These are phyloP conservation scores for Ovibos moschatus DNA, from an alignment of 2,113 vertebrate species.

Conservation along the genomic window DNA sequence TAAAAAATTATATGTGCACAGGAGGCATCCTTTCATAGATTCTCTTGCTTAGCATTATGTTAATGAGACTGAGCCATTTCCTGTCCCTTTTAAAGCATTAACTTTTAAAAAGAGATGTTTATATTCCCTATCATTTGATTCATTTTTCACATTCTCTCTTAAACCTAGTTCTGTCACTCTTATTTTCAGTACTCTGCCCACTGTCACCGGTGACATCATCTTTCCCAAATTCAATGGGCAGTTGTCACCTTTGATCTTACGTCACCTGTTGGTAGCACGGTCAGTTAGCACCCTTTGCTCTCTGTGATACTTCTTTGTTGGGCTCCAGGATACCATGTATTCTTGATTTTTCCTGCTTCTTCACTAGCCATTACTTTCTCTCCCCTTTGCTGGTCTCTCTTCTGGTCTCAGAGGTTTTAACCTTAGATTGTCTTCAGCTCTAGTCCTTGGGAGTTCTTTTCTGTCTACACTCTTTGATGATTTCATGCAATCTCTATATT, in stretches of 20 bases:
- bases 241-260: not conserved
- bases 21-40: not conserved
- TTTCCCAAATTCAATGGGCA: not conserved
- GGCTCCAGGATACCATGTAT: not conserved
- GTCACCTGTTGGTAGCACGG: not conserved
- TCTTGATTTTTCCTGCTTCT: not conserved
- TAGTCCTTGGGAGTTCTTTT: not conserved
- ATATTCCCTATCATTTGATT: not conserved
- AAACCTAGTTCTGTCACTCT: not conserved
- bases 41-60: not conserved
- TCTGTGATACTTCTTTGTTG: not conserved
- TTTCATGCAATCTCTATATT: not conserved
- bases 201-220: not conserved
- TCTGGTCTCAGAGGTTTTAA: not conserved
- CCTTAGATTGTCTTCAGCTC: not conserved
- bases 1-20: not conserved
- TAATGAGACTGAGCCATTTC: constrained; percentile 6
- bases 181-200: not conserved
- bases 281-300: not conserved
- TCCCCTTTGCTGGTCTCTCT: not conserved
- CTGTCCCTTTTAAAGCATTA: not conserved
- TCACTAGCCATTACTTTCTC: not conserved
- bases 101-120: not conserved
- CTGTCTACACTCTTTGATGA: not conserved
- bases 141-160: not conserved